Evolutionary conservation across 2,888 invertebrate genomes (phyloP).

Genomic region (Eledona agricola): DNA sequence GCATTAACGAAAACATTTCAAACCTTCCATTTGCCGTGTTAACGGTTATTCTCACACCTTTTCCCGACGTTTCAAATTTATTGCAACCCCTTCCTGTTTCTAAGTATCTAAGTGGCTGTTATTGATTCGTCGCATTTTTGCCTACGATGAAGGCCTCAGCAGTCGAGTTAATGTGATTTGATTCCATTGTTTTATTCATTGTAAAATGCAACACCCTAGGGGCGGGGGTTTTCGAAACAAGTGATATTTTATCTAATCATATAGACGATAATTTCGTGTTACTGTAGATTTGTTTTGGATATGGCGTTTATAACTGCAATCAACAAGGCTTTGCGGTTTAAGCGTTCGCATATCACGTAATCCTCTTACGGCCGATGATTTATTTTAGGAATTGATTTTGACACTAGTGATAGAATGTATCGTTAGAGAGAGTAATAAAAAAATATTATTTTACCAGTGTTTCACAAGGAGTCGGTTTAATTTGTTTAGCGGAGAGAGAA

Average conservation of each 20-base stretch:
- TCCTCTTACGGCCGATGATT: constrained; percentile 5
- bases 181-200: constrained; percentile 23
- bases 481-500: constrained; percentile 4
- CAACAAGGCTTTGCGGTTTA: constrained; percentile 8
- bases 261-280: constrained; percentile 3
- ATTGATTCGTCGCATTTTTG: constrained; percentile 5
- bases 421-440: constrained; percentile 15
- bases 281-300: constrained; percentile 10
- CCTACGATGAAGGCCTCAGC: constrained; percentile 2
- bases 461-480: too few relatives aligned
- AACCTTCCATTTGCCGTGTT: too few relatives aligned
- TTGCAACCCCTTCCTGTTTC: too few relatives aligned
- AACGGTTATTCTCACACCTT: too few relatives aligned
- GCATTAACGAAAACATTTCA: too few relatives aligned
- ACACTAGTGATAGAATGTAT: constrained; percentile 23
- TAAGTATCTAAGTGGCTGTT: neutral
- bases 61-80: constrained; percentile 8
- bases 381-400: constrained; percentile 28
- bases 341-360: constrained; percentile 1
- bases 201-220: constrained; percentile 22
- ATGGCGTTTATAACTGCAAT: constrained; percentile 17
- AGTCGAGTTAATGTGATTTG: constrained; percentile 16
- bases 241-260: constrained; percentile 29
- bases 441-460: constrained; percentile 11
- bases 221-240: constrained; percentile 26